Percentiles rank a stretch among this genome's conserved stretches.
These are phyloP conservation scores for Ornithoptera priamus DNA, from an alignment of 2,888 invertebrate genomes.

Conservation along the genomic window DNA sequence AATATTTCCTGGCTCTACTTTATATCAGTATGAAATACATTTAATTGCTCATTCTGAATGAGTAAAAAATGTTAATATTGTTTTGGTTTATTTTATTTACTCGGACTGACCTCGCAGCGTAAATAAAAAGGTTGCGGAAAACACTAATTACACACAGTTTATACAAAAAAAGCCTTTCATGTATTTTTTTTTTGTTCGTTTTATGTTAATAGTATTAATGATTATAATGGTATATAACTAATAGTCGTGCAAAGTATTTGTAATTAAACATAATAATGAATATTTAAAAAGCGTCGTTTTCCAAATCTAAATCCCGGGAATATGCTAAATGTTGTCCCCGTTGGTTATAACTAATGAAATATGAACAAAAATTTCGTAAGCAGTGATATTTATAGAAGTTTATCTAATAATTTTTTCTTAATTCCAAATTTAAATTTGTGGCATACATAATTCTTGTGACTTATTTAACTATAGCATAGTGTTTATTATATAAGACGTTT, in stretches of 20 bases:
- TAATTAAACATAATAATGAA: neutral
- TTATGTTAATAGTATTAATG: no score
- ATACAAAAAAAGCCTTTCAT: no score
- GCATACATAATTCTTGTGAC: neutral
- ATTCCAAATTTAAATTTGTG: neutral
- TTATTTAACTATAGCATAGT: conserved; percentile 2
- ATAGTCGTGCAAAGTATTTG: no score
- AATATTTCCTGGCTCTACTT: neutral
- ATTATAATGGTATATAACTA: no score
- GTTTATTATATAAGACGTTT: conserved; percentile 20
- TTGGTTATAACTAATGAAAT: neutral
- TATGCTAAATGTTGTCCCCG: no score
- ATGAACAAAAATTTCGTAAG: neutral
- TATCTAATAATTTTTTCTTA: neutral
- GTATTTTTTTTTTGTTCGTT: no score
- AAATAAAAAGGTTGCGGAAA: no score
- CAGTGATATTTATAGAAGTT: neutral
- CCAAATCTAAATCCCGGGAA: no score
- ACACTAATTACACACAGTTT: no score
- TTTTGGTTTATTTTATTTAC: neutral
- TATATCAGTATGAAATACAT: neutral
- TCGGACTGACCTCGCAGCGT: neutral
- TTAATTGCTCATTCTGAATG: no score
- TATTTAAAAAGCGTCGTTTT: neutral
- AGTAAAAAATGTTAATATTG: neutral